Evolutionary conservation across 2,797 vertebrate species (phyloP), one percentile per base, ranked within the genome.

Genomic region (Mallotus villosus): DNA sequence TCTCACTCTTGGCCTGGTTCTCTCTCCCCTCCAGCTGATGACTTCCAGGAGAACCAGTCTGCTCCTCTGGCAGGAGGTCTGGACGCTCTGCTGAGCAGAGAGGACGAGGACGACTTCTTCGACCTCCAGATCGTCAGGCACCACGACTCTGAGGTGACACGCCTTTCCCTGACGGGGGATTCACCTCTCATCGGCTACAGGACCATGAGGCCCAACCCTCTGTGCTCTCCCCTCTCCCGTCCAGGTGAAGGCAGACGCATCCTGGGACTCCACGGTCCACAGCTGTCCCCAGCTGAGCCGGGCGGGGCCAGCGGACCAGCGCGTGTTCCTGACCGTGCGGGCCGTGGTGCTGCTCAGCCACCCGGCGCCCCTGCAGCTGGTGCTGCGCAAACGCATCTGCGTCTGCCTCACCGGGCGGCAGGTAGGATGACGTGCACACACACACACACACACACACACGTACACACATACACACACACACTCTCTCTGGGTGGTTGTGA

Each of bases 221-320:
- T 41, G 22, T 14, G 12, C 21, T 27, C 59, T 61, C 9, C 59
- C 9, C 59, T 25, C 68, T 5, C 67, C 63, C 76, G 72, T 66
- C n/a, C 89, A 99, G 97, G 95, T 94, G 67, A 97, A 94, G 81
- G 95, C 93, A 17, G 97, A 98, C 87, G 95, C 95, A 21, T 99
- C 97, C 0, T 99, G 97, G 97, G 97, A 99, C 87, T 96, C 96
- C 0, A 97, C 96, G 0, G 95, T 99, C 66, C 97, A 99, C 19
- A 90, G 91, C 70, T 96, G 94, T 41, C 81, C 93, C 1, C 95
- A 96, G 90, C 94, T 99, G 76, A 98, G 96, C 63, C 94, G 94
- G 0, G 94, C 94, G 1, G 91, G 91, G 0, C 70, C 93, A 0
- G 72, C 89, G 0, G 96, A 97, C 7, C 95, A 97, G 87, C 90